Evolutionary conservation across 2,888 invertebrate species (phyloP), one percentile per base, ranked within the genome.

Genomic region (Chloromyia formosa): DNA sequence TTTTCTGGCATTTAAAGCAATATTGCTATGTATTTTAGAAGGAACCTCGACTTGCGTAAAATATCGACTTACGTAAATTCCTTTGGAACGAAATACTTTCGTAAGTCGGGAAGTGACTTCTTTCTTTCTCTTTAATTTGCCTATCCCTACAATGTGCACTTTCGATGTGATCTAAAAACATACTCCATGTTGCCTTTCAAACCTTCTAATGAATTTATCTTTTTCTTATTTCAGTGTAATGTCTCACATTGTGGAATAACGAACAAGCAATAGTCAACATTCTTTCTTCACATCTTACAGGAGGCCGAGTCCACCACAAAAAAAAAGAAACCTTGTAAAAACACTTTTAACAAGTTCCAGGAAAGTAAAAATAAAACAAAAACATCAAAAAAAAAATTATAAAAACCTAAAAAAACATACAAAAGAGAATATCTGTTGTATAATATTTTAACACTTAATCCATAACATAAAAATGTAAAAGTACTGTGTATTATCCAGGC

Each of bases 311-410:
- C 54, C n/a, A 42, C 27, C 9, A 35, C 27, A 35, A 35, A 35
- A 35, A 35, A 35, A 35, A 35, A 69, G 40, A 56, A 42, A 56
- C 58, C 42, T 40, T 58, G 71, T 58, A 58, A 35, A 58, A 71
- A 71, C 40, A 71, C 10, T 58, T 71, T 56, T 22, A 66, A 2
- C 35, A 71, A 58, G 56, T 71, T 71, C 35, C 71, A 58, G 42
- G 58, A 71, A 27, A 40, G 49, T 3, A 49, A 71, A 56, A 71
- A 58, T 14, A 5, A 69, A 69, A 16, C 35, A 58, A 56, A 71
- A 56, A 58, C 49, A 71, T n/a, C 40, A 60, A 23, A 60, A 60
- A 62, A 62, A 35, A 62, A 16, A 16, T 62, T 14, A 12, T 5
- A 49, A 49, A 49, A 49, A 49, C 12, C 12, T n/a, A n/a, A 49